These are phyloP conservation scores for Lutraria lutraria DNA, from an alignment of 2,888 invertebrate species.

Conservation along the genomic window DNA sequence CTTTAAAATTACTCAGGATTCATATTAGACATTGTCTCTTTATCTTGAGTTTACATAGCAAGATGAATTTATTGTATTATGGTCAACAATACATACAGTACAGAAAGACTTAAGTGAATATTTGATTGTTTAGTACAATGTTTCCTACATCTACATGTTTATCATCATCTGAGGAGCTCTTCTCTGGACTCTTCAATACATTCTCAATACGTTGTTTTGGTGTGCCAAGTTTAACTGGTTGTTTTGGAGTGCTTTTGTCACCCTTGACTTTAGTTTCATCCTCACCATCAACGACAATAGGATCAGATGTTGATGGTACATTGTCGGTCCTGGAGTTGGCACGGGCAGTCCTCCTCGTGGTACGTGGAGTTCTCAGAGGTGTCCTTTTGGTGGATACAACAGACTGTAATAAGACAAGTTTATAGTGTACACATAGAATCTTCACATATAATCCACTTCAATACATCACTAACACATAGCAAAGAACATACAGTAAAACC, in stretches of 20 bases:
- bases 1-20: too few species aligned
- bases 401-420: conserved; percentile 52
- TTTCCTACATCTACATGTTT: not conserved
- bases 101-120: too few species aligned
- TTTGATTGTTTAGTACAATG: not conserved
- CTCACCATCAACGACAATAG: conserved; percentile 20
- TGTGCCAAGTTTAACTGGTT: not conserved
- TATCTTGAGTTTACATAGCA: too few species aligned
- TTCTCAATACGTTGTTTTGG: conserved; percentile 16
- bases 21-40: too few species aligned
- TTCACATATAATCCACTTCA: not conserved
- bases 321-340: conserved; percentile 10
- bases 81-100: too few species aligned
- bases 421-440: not conserved
- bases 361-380: conserved; percentile 68
- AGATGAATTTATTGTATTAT: too few species aligned
- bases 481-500: too few species aligned
- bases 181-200: conserved; percentile 39
- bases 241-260: not conserved
- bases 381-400: conserved; percentile 71
- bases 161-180: conserved; percentile 56
- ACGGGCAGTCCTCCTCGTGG: conserved; percentile 54
- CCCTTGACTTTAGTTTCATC: not conserved
- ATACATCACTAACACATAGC: not conserved
- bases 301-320: not conserved